Evolutionary conservation across 2,888 invertebrate species (phyloP), one percentile per base, ranked within the genome.

Genomic region (Hemistola chrysoprasaria): DNA sequence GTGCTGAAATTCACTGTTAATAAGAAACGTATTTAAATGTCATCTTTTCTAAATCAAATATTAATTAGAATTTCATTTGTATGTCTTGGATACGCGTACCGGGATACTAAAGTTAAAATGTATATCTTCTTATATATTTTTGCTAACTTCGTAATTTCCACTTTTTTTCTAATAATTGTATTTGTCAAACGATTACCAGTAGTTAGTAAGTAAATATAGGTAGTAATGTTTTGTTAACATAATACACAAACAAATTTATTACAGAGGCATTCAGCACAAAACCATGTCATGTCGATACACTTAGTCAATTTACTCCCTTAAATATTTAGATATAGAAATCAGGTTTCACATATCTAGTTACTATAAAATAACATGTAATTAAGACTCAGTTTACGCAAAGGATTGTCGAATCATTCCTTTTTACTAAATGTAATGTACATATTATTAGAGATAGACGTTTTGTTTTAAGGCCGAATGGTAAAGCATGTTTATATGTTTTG

Each of bases 281-380:
- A 52, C 41, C 38, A 21, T 47, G n/a, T n/a, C n/a, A 65, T 67
- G 72, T 83, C 77, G 71, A 76, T 71, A 65, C 62, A 68, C 58
- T 78, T 85, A 85, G 84, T 84, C 86, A 85, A 86, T 80, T 85
- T 72, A 75, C 50, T 72, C 58, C 67, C 76, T 71, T 76, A 78
- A 75, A 70, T 78, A 65, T 62, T 62, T 77, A 79, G 72, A 61
- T 60, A 43, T 70, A 71, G 65, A 61, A 50, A 48, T 53, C 50
- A 57, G 45, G 56, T 57, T 50, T 55, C 48, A 57, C 53, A 60
- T 62, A 62, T 65, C 11, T 54, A 39, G 30, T 69, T 64, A 56
- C 59, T 61, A 30, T 58, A 58, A 55, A 48, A 50, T 61, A 52
- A 61, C 53, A 55, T 40, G 53, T 63, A 64, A 55, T 59, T 62